Conservation (phyloP, 2,113 vertebrate genomes). For the Nycticorax nycticorax region DNA sequence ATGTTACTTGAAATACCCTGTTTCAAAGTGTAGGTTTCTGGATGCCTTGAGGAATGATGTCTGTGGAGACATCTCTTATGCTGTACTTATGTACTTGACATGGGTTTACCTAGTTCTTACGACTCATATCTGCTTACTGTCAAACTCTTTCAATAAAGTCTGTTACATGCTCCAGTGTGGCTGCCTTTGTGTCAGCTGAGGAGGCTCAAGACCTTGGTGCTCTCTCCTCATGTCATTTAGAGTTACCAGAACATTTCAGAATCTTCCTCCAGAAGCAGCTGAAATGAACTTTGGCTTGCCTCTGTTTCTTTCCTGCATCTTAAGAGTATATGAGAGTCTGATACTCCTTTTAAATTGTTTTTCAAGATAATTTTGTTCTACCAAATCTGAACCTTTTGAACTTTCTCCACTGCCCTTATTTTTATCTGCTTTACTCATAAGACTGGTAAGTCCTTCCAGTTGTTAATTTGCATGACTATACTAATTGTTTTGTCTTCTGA, state of each 20-base stretch:
- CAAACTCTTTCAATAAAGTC: neutral
- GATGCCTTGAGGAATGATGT: neutral
- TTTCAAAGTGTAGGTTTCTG: neutral
- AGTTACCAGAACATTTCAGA: neutral
- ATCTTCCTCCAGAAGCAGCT: neutral
- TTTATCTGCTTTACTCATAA: neutral
- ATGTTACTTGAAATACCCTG: neutral
- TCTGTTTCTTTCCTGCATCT: neutral
- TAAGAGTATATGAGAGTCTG: neutral
- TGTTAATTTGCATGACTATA: neutral
- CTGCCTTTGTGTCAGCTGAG: neutral
- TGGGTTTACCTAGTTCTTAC: neutral
- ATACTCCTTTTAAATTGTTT: neutral
- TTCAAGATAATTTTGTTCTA: neutral
- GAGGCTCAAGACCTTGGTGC: neutral
- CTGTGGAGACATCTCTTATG: neutral
- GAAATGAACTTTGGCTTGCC: neutral
- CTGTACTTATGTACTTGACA: neutral
- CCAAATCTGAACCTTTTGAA: neutral
- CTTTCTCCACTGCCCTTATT: neutral
- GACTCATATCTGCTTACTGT: neutral
- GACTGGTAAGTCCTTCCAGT: neutral
- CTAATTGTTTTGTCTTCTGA: neutral
- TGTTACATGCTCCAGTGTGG: fast-evolving
- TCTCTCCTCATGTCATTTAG: neutral